Evolutionary conservation across 2,113 vertebrate genomes (phyloP), one percentile per base, ranked within the genome.

Genomic region (Gasterosteus aculeatus): DNA sequence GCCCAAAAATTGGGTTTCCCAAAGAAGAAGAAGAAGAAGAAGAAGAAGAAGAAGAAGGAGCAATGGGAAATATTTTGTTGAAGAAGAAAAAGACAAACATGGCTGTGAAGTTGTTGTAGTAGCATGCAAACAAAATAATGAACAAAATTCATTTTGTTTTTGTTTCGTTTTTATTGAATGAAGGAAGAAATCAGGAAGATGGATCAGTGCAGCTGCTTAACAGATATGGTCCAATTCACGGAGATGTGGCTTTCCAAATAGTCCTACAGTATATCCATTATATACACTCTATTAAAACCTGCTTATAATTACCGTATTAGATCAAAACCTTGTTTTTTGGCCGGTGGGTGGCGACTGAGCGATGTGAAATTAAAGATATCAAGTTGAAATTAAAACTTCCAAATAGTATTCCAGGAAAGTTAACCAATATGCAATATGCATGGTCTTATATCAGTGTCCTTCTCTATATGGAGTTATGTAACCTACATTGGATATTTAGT

Each of bases 401-500:
- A 41, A 69, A 46, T 56, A 19, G 12, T 42, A 6, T 44, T 19
- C 5, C 16, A 31, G 35, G 26, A 16, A 41, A 15, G 41, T 65
- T 51, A 16, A 56, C 16, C 18, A 2, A 26, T 26, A 26, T 26
- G 22, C 22, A 26, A 26, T 26, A 14, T 7, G 16, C 26, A 41
- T 69, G 42, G 7, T n/a, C 5, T n/a, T 14, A 15, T 65, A 3
- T 47, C n/a, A n/a, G 5, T 72, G 3, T 4, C 35, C 35, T 16
- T 44, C 26, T 80, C 33, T n/a, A 49, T 39, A 41, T 41, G 18
- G 22, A 60, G 53, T 59, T 18, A 10, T 33, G 31, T 67, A 11
- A 29, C 38, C 19, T 29, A 54, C 53, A 22, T 44, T 59, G 53
- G 58, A 60, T 38, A 69, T 69, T 72, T 71, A 66, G 53, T 46